Conservation (phyloP, 1,140 invertebrate species). For the Steinernema khuongi region DNA sequence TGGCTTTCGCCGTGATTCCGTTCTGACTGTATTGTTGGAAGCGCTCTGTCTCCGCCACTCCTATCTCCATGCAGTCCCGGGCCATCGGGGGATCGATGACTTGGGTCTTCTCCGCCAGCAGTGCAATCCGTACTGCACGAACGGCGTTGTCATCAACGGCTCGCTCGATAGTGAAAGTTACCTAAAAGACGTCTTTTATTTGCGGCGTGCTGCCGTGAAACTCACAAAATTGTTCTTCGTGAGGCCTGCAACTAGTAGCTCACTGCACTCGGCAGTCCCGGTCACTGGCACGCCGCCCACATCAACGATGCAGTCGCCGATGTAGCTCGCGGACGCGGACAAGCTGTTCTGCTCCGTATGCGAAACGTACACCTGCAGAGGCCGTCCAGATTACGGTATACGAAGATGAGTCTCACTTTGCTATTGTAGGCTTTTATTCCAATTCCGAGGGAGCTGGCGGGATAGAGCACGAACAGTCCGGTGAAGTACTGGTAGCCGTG, state of each 20-base stretch:
- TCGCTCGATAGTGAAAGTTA: neutral
- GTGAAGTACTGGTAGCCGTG: constrained; percentile 21
- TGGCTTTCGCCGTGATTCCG: neutral
- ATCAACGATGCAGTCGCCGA: constrained; percentile 24
- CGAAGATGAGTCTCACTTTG: neutral
- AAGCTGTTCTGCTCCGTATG: constrained; percentile 14
- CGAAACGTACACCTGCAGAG: constrained; percentile 22
- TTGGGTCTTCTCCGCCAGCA: neutral
- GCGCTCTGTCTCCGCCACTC: neutral
- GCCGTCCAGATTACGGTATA: neutral
- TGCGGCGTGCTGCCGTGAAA: neutral
- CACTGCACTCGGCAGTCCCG: constrained; percentile 12
- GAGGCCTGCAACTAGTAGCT: neutral
- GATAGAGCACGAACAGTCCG: constrained; percentile 21
- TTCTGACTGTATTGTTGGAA: neutral
- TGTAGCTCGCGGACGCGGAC: neutral
- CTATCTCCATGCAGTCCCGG: neutral
- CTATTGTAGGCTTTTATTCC: constrained; percentile 17
- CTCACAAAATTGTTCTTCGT: constrained; percentile 22
- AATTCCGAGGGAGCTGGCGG: constrained; percentile 17
- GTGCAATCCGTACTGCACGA: neutral
- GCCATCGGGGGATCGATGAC: neutral
- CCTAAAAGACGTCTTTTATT: neutral
- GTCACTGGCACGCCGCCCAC: constrained; percentile 19
- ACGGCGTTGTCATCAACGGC: neutral